These are phyloP conservation scores for Hypocryptadius cinnamomeus DNA, from an alignment of 2,113 vertebrate species.

Conservation along the genomic window DNA sequence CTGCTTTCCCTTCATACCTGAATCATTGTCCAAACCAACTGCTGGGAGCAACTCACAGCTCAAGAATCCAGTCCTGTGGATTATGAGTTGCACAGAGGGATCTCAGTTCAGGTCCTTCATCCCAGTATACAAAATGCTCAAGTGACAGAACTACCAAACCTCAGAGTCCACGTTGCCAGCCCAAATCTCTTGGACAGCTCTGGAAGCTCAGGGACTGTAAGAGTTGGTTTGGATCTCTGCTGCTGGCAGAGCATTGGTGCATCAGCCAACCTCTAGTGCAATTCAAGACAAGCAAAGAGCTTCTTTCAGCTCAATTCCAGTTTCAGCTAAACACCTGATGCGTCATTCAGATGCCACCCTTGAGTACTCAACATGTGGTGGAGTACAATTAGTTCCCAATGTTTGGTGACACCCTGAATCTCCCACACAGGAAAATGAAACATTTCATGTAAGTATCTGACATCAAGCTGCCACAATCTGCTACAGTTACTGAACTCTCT, in stretches of 20 bases:
- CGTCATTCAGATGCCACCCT: not conserved
- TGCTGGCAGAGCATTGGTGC: not conserved
- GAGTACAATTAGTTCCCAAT: not conserved
- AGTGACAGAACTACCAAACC: not conserved
- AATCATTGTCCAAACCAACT: not conserved
- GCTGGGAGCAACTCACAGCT: not conserved
- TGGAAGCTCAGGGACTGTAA: not conserved
- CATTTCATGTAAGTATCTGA: constrained; percentile 29
- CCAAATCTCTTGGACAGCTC: fast-evolving
- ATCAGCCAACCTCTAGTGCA: not conserved
- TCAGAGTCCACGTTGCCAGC: not conserved
- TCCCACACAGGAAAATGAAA: not conserved
- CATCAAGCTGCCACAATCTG: constrained; percentile 32
- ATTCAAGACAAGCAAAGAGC: not conserved
- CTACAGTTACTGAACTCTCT: not conserved
- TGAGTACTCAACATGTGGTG: not conserved
- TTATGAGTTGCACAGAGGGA: not conserved
- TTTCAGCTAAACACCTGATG: not conserved
- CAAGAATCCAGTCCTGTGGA: not conserved
- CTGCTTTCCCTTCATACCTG: not conserved
- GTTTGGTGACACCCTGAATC: not conserved
- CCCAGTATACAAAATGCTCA: fast-evolving
- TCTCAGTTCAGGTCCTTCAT: not conserved
- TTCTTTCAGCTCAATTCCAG: not conserved
- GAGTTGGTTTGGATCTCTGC: not conserved